phyloP scores from a whole-genome alignment of 1,140 invertebrate genomes.

The Phenacoccus solenopsis region DNA sequence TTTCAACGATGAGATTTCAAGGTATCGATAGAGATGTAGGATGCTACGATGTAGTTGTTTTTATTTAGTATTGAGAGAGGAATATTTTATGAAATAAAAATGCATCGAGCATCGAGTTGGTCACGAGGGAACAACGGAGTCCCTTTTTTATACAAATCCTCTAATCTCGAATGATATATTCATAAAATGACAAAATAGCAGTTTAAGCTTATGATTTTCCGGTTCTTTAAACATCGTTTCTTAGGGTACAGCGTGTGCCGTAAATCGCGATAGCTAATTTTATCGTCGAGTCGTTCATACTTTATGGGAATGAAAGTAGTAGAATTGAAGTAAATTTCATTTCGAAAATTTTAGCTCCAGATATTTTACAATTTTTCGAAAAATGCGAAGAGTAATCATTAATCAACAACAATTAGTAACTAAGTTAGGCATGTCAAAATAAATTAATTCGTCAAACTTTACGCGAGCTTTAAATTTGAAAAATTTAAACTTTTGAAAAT shows the following conservation, averaged over 20 bases:
- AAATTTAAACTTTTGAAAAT: no score
- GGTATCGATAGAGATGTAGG: background rate
- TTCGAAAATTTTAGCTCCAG: no score
- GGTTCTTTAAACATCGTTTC: conserved; percentile 7
- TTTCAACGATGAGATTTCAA: no score
- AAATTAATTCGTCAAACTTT: no score
- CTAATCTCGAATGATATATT: conserved; percentile 13
- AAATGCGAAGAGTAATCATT: no score
- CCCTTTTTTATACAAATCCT: conserved; percentile 10
- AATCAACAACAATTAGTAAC: no score
- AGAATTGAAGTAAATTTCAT: no score
- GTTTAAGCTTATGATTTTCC: conserved; percentile 12
- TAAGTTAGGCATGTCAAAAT: no score
- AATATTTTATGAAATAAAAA: background rate
- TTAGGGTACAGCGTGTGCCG: background rate
- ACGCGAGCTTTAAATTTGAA: no score
- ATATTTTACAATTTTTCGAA: no score
- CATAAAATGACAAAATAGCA: conserved; percentile 17
- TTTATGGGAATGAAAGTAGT: no score
- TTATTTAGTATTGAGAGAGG: background rate
- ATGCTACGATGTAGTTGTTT: background rate
- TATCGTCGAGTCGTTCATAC: no score
- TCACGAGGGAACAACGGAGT: conserved; percentile 8
- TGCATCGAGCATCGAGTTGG: background rate
- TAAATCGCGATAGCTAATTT: background rate